Percentiles rank a stretch among this genome's conserved stretches.
These are phyloP conservation scores for Amniataba percoides DNA, from an alignment of 2,797 vertebrate species.

Conservation along the genomic window DNA sequence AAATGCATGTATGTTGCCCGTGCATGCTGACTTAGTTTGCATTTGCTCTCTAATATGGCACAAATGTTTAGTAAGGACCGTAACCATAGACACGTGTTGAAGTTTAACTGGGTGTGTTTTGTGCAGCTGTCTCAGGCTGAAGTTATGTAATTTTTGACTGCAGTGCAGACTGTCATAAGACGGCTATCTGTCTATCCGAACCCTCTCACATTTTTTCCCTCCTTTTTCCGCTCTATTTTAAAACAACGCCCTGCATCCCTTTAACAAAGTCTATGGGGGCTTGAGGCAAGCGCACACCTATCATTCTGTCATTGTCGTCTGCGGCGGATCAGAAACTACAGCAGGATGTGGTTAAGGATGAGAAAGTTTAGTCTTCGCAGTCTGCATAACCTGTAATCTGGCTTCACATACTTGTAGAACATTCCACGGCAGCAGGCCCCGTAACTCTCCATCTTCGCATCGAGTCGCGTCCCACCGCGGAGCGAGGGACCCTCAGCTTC, in stretches of 20 bases:
- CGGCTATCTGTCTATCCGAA: neutral
- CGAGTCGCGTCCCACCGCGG: slow-evolving; percentile 27
- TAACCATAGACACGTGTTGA: slow-evolving; percentile 48
- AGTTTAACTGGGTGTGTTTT: slow-evolving; percentile 65
- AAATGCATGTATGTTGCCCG: slow-evolving; percentile 34
- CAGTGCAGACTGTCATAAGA: slow-evolving; percentile 7
- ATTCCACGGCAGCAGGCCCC: slow-evolving; percentile 59
- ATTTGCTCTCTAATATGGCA: slow-evolving; percentile 50
- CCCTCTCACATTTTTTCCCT: neutral
- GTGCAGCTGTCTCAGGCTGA: slow-evolving; percentile 38
- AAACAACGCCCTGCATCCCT: neutral
- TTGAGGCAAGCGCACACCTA: slow-evolving; percentile 4
- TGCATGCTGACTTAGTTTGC: slow-evolving; percentile 48
- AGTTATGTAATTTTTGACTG: slow-evolving; percentile 42
- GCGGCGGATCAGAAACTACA: slow-evolving; percentile 37
- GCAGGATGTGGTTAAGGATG: slow-evolving; percentile 64
- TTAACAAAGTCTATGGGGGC: neutral
- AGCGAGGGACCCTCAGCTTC: slow-evolving; percentile 31
- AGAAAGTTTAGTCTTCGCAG: slow-evolving; percentile 58
- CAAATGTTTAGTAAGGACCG: slow-evolving; percentile 53
- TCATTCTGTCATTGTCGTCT: slow-evolving; percentile 16
- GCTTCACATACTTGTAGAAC: slow-evolving; percentile 58
- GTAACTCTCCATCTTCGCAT: slow-evolving; percentile 43
- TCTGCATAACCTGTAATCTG: slow-evolving; percentile 70
- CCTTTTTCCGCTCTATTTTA: neutral